Conservation (phyloP, 2,113 vertebrate genomes). For the Chaetodon auriga region DNA sequence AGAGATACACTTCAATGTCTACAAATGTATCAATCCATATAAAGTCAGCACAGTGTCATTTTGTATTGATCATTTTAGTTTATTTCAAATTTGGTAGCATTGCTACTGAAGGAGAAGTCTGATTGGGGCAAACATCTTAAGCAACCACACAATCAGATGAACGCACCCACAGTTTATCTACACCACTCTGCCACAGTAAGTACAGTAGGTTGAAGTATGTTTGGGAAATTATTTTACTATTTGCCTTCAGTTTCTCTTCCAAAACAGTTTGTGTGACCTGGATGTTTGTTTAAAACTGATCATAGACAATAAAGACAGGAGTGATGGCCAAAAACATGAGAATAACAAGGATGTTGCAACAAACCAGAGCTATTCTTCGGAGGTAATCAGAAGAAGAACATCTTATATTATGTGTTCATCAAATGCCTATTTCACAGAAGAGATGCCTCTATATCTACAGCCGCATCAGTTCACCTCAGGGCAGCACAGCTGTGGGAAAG, state of each 20-base stretch:
- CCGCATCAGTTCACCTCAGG: not conserved
- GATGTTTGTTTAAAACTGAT: not conserved
- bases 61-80: not conserved
- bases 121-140: too few relatives aligned
- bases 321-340: not conserved
- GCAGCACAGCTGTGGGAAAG: too few relatives aligned
- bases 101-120: too few relatives aligned
- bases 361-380: not conserved
- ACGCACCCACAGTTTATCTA: too few relatives aligned
- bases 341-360: not conserved
- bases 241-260: not conserved
- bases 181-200: too few relatives aligned
- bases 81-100: too few relatives aligned
- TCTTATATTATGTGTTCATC: too few relatives aligned
- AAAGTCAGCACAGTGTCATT: not conserved
- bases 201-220: not conserved
- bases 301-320: not conserved
- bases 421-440: not conserved
- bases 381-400: too few relatives aligned
- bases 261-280: not conserved
- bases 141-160: too few relatives aligned
- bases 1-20: not conserved
- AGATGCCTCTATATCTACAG: too few relatives aligned
- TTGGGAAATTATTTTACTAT: not conserved
- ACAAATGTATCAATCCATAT: not conserved